phyloP scores from a whole-genome alignment of 92 coral and sea anemone species.

The Galaxea fascicularis region DNA sequence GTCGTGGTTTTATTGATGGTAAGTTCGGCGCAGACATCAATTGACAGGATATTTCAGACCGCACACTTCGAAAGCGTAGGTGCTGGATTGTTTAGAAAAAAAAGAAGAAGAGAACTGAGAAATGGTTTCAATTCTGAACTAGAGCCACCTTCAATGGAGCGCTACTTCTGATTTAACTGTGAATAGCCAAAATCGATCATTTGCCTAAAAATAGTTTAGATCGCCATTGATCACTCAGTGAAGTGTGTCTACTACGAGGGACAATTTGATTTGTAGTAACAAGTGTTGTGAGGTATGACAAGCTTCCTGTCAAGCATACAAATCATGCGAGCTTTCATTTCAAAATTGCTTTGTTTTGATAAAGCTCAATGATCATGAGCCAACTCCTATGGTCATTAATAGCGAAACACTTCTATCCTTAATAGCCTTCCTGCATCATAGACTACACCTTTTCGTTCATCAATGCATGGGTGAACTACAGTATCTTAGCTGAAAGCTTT shows the following conservation, averaged over 20 bases:
- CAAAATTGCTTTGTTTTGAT: too few species aligned
- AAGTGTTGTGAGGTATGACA: background rate
- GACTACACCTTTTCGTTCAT: too few species aligned
- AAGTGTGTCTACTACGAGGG: background rate
- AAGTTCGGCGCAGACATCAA: constrained; percentile 25
- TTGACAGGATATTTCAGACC: constrained; percentile 17
- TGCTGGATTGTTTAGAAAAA: background rate
- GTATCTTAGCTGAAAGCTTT: too few species aligned
- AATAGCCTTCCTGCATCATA: too few species aligned
- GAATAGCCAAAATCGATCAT: background rate
- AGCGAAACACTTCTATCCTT: too few species aligned
- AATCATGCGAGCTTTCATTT: too few species aligned
- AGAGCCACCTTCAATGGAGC: too few species aligned
- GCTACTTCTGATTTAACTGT: background rate
- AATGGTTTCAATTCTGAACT: background rate
- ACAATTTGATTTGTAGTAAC: background rate
- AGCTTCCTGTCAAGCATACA: background rate
- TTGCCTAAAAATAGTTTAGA: background rate
- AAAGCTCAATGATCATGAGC: too few species aligned
- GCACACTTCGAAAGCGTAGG: background rate
- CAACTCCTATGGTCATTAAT: too few species aligned
- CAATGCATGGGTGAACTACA: too few species aligned
- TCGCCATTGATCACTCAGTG: background rate
- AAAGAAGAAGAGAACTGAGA: background rate
- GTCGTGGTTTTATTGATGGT: constrained; percentile 45